phyloP scores from a whole-genome alignment of 2,888 invertebrate species.

The Lagria hirta region DNA sequence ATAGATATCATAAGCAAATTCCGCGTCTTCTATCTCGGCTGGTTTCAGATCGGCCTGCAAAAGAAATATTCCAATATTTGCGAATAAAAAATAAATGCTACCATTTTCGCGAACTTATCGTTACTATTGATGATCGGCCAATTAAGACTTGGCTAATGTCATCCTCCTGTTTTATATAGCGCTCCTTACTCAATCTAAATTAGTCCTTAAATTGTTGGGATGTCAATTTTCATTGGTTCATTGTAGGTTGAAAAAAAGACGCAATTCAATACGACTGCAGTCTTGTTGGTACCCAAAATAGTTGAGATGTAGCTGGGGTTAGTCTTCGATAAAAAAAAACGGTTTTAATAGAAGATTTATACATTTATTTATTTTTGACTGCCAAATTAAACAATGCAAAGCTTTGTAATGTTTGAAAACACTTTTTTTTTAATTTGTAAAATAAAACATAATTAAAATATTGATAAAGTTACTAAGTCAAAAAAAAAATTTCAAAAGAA shows the following conservation, averaged over 20 bases:
- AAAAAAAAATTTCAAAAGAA: too few relatives aligned
- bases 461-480: too few relatives aligned
- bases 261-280: slow-evolving; percentile 38
- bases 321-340: neutral
- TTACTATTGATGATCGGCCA: slow-evolving; percentile 28
- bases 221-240: slow-evolving; percentile 37
- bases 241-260: slow-evolving; percentile 28
- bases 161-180: slow-evolving; percentile 45
- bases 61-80: too few relatives aligned
- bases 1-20: slow-evolving; percentile 46
- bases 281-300: slow-evolving; percentile 16
- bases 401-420: too few relatives aligned
- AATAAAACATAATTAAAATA: too few relatives aligned
- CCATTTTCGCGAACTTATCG: slow-evolving; percentile 26
- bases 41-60: slow-evolving; percentile 44
- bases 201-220: slow-evolving; percentile 36
- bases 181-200: slow-evolving; percentile 41
- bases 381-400: too few relatives aligned
- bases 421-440: too few relatives aligned
- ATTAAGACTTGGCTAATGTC: slow-evolving; percentile 34
- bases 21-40: slow-evolving; percentile 45
- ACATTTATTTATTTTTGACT: neutral
- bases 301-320: neutral
- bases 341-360: slow-evolving; percentile 2
- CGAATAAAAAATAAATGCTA: too few relatives aligned